Conservation (phyloP, 2,113 vertebrate genomes). For the Corythornis madagascariensis region DNA sequence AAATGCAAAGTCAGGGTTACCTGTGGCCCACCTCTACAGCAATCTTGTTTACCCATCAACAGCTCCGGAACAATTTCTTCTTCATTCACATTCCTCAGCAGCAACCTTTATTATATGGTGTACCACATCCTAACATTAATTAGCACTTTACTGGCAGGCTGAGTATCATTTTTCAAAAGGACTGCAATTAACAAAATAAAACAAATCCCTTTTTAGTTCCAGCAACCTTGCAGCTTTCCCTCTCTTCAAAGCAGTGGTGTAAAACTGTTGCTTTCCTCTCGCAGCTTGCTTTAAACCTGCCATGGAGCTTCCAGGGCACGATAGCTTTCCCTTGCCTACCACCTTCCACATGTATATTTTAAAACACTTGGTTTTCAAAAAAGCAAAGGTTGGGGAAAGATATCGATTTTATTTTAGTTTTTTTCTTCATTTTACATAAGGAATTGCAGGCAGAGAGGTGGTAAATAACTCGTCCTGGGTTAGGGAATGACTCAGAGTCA, state of each 20-base stretch:
- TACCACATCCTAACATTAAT: slow-evolving; percentile 61
- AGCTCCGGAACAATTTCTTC: neutral
- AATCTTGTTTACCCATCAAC: slow-evolving; percentile 67
- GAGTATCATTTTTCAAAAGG: slow-evolving; percentile 49
- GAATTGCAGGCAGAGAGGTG: neutral
- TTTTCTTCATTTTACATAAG: neutral
- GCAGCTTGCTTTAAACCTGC: neutral
- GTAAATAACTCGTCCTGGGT: neutral
- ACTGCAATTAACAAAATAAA: slow-evolving; percentile 53
- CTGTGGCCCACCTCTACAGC: slow-evolving; percentile 21
- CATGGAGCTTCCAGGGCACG: accelerated
- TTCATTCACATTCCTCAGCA: slow-evolving; percentile 36
- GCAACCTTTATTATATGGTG: slow-evolving; percentile 38
- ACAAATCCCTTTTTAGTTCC: neutral
- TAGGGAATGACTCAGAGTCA: neutral
- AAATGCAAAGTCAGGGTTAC: slow-evolving; percentile 14
- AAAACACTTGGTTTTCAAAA: neutral
- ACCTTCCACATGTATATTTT: neutral
- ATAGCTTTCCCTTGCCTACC: neutral
- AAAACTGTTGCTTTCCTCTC: slow-evolving; percentile 12
- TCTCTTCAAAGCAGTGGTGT: slow-evolving; percentile 4
- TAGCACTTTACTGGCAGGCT: slow-evolving; percentile 22
- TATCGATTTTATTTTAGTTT: slow-evolving; percentile 10
- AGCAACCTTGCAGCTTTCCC: neutral
- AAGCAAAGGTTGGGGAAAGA: neutral